Conservation (phyloP, 2,888 invertebrate genomes). For the Drosophila longiperda region DNA sequence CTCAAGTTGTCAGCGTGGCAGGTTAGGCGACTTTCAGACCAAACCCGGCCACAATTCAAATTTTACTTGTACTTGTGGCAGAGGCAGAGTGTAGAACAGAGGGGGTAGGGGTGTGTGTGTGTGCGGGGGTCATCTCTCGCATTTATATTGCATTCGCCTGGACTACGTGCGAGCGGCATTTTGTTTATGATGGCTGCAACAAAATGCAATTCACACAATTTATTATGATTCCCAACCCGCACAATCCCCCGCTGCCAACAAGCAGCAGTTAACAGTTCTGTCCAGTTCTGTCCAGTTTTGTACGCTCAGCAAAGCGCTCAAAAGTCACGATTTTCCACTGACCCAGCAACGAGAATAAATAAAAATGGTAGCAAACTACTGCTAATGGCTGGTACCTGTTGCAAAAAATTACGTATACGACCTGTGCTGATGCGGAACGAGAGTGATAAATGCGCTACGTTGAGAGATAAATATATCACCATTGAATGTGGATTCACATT, state of each 20-base stretch:
- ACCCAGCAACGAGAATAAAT: background rate
- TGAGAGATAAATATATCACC: background rate
- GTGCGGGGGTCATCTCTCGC: slow-evolving; percentile 4
- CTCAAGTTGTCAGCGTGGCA: slow-evolving; percentile 70
- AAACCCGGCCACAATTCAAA: slow-evolving; percentile 72
- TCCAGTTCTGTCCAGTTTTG: slow-evolving; percentile 3
- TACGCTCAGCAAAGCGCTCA: slow-evolving; percentile 8
- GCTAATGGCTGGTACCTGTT: slow-evolving; percentile 1
- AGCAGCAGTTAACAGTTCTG: slow-evolving; percentile 14
- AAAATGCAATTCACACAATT: slow-evolving; percentile 60
- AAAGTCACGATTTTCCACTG: background rate
- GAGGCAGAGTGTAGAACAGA: background rate
- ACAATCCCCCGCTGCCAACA: background rate
- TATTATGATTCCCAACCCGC: slow-evolving; percentile 43
- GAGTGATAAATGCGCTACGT: background rate
- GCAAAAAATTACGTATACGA: background rate
- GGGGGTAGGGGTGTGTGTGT: background rate
- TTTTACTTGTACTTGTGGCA: slow-evolving; percentile 42
- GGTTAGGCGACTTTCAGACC: background rate
- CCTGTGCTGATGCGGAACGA: background rate
- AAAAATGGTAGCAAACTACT: background rate
- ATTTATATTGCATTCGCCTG: slow-evolving; percentile 61
- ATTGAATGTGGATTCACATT: background rate
- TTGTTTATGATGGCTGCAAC: slow-evolving; percentile 70
- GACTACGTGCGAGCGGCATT: slow-evolving; percentile 60